Conservation (phyloP, 2,797 vertebrate species). For the Dallia pectoralis region DNA sequence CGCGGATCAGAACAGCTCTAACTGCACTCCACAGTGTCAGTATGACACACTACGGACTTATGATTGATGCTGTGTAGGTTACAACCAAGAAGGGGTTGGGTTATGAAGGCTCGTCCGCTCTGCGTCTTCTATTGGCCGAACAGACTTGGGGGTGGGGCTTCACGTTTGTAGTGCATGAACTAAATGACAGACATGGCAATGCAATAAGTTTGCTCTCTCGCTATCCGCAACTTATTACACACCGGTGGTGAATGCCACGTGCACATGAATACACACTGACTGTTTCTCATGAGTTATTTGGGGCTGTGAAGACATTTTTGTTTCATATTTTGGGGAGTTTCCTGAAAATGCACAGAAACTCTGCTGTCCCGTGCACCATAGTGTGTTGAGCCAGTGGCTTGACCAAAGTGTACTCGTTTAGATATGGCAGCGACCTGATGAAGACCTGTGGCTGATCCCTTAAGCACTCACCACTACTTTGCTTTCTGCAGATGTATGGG, state of each 20-base stretch:
- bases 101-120: slow-evolving; percentile 88
- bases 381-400: too few species aligned
- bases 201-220: neutral
- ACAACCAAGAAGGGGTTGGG: slow-evolving; percentile 64
- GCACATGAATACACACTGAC: too few species aligned
- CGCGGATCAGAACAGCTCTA: slow-evolving; percentile 25
- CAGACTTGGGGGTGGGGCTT: slow-evolving; percentile 51
- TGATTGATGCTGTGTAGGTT: slow-evolving; percentile 59
- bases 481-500: too few species aligned
- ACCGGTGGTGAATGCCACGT: neutral
- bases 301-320: neutral
- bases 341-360: too few species aligned
- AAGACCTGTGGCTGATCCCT: too few species aligned
- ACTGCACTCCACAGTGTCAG: slow-evolving; percentile 34
- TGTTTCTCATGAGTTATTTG: too few species aligned
- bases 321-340: too few species aligned
- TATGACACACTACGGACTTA: slow-evolving; percentile 70
- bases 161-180: slow-evolving; percentile 34
- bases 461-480: too few species aligned
- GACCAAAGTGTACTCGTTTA: too few species aligned
- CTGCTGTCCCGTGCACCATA: too few species aligned
- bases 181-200: neutral
- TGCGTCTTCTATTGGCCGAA: slow-evolving; percentile 75
- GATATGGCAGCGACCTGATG: too few species aligned
- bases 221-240: neutral